Conservation (phyloP, 2,113 vertebrate species). For the Eidolon helvum region DNA sequence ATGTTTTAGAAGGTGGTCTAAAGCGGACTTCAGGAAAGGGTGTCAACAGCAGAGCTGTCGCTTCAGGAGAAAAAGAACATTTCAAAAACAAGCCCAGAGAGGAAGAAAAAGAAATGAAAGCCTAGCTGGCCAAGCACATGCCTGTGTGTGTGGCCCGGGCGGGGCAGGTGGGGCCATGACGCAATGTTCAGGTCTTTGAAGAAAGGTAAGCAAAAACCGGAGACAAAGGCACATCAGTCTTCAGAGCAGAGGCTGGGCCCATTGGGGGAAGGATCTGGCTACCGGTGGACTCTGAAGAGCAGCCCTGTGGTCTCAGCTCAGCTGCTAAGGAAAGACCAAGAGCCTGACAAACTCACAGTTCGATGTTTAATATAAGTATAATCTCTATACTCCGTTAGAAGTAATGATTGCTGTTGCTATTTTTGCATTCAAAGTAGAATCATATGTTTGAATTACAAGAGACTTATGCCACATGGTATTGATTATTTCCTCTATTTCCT, state of each 20-base stretch:
- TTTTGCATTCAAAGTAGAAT: constrained; percentile 53
- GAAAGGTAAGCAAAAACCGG: neutral
- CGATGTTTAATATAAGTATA: neutral
- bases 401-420: neutral
- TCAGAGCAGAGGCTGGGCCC: neutral
- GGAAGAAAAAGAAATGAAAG: neutral
- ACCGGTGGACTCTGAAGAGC: neutral
- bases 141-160: neutral
- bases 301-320: neutral
- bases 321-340: neutral
- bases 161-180: neutral
- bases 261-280: neutral
- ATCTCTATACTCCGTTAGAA: neutral
- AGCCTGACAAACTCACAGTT: neutral
- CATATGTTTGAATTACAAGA: constrained; percentile 33
- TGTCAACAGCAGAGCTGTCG: neutral
- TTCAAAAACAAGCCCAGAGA: neutral
- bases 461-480: constrained; percentile 53
- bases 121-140: neutral
- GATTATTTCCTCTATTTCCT: constrained; percentile 62
- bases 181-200: neutral
- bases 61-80: neutral
- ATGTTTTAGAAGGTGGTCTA: neutral
- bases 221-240: neutral
- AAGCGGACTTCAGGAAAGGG: neutral